Conservation (phyloP, 1,140 invertebrate species). For the Megalonaias nervosa region DNA sequence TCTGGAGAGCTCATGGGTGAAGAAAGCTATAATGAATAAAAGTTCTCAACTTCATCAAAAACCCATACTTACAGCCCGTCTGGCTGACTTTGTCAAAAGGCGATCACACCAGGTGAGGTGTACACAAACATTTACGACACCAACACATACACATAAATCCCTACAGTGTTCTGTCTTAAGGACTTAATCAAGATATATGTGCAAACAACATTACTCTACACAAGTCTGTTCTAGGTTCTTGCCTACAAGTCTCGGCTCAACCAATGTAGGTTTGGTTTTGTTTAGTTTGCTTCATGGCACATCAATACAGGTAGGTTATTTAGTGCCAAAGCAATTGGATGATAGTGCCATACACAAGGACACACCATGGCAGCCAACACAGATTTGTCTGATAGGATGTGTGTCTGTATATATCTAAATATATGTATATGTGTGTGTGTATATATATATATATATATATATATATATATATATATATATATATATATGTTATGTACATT, state of each 20-base stretch:
- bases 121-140: neutral
- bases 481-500: neutral
- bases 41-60: constrained; percentile 48
- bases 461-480: neutral
- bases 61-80: constrained; percentile 58
- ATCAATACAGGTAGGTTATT: no score
- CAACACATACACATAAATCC: constrained; percentile 1
- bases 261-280: no score
- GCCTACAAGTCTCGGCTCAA: no score
- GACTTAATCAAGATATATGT: neutral
- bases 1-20: constrained; percentile 63
- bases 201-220: neutral
- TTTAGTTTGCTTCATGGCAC: no score
- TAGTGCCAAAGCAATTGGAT: no score
- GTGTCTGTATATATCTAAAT: neutral
- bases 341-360: no score
- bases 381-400: no score
- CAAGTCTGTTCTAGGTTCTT: neutral
- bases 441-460: neutral
- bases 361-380: no score
- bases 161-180: neutral
- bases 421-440: neutral
- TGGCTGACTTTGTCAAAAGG: constrained; percentile 65
- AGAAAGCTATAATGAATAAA: constrained; percentile 44
- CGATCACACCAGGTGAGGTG: constrained; percentile 45